Conservation (phyloP, 2,797 vertebrate species). For the Platalea minor region DNA sequence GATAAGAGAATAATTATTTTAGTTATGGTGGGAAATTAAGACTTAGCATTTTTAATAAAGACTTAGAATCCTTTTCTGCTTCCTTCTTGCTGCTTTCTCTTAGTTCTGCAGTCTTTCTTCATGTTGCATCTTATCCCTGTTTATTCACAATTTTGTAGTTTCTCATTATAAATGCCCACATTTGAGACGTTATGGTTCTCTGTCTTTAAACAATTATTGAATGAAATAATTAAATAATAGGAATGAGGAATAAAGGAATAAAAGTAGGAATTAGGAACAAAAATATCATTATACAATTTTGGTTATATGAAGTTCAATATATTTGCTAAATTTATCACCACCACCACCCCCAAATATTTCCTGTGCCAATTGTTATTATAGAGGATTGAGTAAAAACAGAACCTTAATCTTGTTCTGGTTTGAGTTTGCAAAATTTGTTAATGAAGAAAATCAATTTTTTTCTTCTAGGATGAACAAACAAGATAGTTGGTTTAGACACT, state of each 20-base stretch:
- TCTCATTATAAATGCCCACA: neutral
- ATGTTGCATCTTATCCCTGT: neutral
- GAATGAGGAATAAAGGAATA: neutral
- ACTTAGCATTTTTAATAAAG: neutral
- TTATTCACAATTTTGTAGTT: neutral
- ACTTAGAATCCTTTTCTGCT: neutral
- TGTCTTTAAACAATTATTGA: neutral
- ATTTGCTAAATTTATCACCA: neutral
- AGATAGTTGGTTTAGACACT: neutral
- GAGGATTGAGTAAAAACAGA: neutral
- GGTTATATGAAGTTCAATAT: neutral
- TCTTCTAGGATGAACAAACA: neutral
- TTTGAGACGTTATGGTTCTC: neutral
- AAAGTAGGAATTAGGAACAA: neutral
- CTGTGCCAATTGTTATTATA: neutral
- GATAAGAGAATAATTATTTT: neutral
- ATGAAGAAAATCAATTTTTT: accelerated
- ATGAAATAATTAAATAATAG: neutral
- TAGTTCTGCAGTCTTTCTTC: neutral
- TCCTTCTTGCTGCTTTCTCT: neutral
- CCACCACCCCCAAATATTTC: neutral
- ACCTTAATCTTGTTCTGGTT: neutral
- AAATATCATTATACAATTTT: neutral
- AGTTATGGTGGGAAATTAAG: neutral
- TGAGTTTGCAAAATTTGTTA: neutral